Evolutionary conservation across 2,888 invertebrate species (phyloP), one percentile per base, ranked within the genome.

Genomic region (Rhaphigaster nebulosa): DNA sequence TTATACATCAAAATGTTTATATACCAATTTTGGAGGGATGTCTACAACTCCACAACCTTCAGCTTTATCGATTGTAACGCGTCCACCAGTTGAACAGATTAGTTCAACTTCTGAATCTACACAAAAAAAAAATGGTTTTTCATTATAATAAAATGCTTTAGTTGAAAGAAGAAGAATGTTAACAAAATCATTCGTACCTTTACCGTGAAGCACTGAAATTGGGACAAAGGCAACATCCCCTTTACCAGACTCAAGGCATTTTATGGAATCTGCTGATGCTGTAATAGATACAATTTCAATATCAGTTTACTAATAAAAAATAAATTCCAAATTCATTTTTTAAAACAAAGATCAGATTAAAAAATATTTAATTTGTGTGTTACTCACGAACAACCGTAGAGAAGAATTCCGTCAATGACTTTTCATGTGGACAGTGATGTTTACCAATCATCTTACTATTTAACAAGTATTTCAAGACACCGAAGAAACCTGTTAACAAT

Each of bases 351-450:
- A 29, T 84, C 56, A 50, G 8, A 38, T 90, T 23, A 45, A 50
- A 23, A 38, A 76, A 70, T 41, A 38, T 52, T 23, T 45, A 13
- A 76, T 26, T 80, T 50, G 52, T 65, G 23, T 34, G 56, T 18
- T 88, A 88, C 91, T 91, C 56, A 92, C 92, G 91, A 76, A 91
- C 52, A 41, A 91, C 56, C 34, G 65, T 88, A 0, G 95, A 94
- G 94, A 98, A 97, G 94, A 96, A 96, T 91, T 96, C 95, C 0
- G 95, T 95, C 50, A 96, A 92, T 50, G 96, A 95, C 92, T 95
- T 94, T 26, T 95, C 93, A 91, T 94, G 94, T 34, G 94, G 94
- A 93, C 96, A 96, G 92, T 95, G 94, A 87, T 94, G 94, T 34
- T 95, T 94, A 8, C 93, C 93, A 89, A 96, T 95, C 56, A 96